These are phyloP conservation scores for Drosophila barbarae DNA, from an alignment of 2,888 invertebrate genomes.

Conservation along the genomic window DNA sequence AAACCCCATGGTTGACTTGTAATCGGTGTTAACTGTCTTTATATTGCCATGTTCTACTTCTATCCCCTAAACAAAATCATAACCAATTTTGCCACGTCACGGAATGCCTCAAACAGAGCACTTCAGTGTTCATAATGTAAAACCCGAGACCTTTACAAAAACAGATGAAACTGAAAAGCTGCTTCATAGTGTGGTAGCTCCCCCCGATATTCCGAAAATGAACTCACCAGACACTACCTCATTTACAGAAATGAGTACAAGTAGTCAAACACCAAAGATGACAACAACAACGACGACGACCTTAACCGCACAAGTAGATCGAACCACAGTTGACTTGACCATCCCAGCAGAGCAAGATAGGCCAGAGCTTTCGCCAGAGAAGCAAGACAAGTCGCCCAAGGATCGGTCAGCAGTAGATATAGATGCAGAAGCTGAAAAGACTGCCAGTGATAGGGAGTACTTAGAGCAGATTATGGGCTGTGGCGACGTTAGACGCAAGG, in stretches of 20 bases:
- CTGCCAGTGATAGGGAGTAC: constrained; percentile 66
- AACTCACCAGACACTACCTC: constrained; percentile 77
- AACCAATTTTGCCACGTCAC: constrained; percentile 39
- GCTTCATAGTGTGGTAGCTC: constrained; percentile 69
- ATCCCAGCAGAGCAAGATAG: constrained; percentile 10
- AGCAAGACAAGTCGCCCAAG: constrained; percentile 3
- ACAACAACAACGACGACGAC: constrained; percentile 53
- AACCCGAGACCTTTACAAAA: constrained; percentile 68
- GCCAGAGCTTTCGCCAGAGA: background rate
- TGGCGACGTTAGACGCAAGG: constrained; percentile 82
- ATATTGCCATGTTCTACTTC: constrained; percentile 71
- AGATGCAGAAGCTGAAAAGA: constrained; percentile 22
- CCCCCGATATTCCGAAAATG: constrained; percentile 45
- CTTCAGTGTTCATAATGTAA: constrained; percentile 78
- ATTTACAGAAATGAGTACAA: constrained; percentile 78
- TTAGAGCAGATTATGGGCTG: constrained; percentile 76
- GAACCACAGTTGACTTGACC: constrained; percentile 59
- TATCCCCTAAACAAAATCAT: constrained; percentile 27
- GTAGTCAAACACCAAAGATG: constrained; percentile 72
- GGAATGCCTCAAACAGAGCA: constrained; percentile 74
- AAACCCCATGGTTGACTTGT: constrained; percentile 45
- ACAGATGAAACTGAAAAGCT: constrained; percentile 76
- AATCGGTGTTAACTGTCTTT: constrained; percentile 72
- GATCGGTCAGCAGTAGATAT: constrained; percentile 12
- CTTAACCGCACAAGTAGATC: constrained; percentile 51